A percentile compares a stretch with the other conserved stretches of the same genome.
Evolutionary conservation across 23 tunicate species (phyloP).

Genomic region (Phallusia fumigata): DNA sequence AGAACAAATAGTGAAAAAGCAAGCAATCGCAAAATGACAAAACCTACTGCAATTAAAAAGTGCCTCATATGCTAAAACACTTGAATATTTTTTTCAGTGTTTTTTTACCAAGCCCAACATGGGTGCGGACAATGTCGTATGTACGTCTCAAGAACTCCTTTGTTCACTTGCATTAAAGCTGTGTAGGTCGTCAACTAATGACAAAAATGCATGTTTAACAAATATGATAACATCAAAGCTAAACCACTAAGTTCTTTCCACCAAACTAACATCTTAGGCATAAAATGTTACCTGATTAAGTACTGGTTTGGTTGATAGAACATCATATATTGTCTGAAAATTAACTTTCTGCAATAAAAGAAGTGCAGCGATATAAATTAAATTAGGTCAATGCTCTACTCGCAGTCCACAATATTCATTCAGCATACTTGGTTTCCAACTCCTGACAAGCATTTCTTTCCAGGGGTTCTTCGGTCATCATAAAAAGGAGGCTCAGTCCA

Average conservation of each 20-base stretch:
- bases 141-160: constrained; percentile 59
- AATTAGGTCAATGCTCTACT: neutral
- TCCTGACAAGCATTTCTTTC: constrained; percentile 53
- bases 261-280: too few relatives aligned
- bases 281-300: constrained; percentile 48
- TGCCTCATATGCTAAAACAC: neutral
- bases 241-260: neutral
- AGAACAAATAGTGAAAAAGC: neutral
- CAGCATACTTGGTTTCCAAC: neutral
- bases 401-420: too few relatives aligned
- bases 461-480: constrained; percentile 72
- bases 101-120: constrained; percentile 63
- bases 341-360: constrained; percentile 29
- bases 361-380: neutral
- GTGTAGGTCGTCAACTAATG: constrained; percentile 78
- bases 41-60: neutral
- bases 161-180: constrained; percentile 65
- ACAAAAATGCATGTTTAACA: too few relatives aligned
- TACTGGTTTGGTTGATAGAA: constrained; percentile 76
- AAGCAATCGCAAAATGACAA: neutral
- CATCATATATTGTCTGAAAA: constrained; percentile 54
- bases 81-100: neutral
- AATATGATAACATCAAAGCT: too few relatives aligned
- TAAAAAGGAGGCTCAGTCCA: constrained; percentile 76
- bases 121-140: constrained; percentile 68